These are phyloP conservation scores for Ophiothrix spiculata DNA, from an alignment of 35 echinoderm and acorn worm genomes.

Conservation along the genomic window DNA sequence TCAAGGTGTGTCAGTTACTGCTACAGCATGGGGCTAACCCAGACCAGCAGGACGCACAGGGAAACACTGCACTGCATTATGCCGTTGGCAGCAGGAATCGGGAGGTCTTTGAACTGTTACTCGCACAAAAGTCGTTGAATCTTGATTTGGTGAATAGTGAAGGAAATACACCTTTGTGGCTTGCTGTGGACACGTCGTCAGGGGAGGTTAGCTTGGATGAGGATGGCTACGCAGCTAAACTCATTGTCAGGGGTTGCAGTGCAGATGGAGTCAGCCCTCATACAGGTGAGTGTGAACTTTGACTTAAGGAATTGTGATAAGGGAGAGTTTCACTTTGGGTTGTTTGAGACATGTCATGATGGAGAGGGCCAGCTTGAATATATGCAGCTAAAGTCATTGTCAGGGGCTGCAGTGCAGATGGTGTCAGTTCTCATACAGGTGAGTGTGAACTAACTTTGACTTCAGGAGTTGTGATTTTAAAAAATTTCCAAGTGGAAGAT, in stretches of 20 bases:
- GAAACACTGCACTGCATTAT: slow-evolving; percentile 83
- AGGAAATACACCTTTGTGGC: slow-evolving; percentile 78
- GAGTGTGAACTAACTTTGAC: too few relatives aligned
- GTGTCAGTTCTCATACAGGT: slow-evolving; percentile 88
- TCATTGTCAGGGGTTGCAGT: slow-evolving; percentile 77
- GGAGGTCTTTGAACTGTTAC: slow-evolving; percentile 76
- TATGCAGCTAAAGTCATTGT: slow-evolving; percentile 81
- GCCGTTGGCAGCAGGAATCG: slow-evolving; percentile 67
- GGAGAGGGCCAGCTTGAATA: too few relatives aligned
- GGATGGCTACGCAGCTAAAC: slow-evolving; percentile 81
- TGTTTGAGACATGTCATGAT: slow-evolving; percentile 34
- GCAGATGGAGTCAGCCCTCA: slow-evolving; percentile 82
- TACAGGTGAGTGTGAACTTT: slow-evolving; percentile 80
- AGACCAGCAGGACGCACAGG: slow-evolving; percentile 68
- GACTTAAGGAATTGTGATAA: too few relatives aligned
- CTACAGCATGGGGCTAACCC: slow-evolving; percentile 76
- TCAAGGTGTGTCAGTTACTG: slow-evolving; percentile 58
- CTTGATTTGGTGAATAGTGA: slow-evolving; percentile 82
- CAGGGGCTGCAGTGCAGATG: slow-evolving; percentile 85
- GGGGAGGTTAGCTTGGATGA: slow-evolving; percentile 33
- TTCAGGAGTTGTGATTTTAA: too few relatives aligned
- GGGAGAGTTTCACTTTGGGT: too few relatives aligned
- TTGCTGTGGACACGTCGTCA: slow-evolving; percentile 68
- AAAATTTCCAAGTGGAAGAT: too few relatives aligned
- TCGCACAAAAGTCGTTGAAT: slow-evolving; percentile 81